Conservation (phyloP, 2,888 invertebrate species). For the Pachydiplax longipennis region DNA sequence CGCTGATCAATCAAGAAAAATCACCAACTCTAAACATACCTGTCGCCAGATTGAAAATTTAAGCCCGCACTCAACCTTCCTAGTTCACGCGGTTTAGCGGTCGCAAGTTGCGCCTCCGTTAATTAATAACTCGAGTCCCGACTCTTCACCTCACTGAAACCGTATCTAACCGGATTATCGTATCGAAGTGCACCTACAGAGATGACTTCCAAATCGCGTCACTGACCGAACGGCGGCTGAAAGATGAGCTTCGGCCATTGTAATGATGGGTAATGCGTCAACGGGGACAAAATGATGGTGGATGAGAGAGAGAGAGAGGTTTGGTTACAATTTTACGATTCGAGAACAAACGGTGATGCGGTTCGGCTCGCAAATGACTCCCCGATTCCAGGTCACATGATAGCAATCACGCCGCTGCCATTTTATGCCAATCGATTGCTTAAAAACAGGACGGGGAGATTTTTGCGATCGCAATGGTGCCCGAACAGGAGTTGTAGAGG, state of each 20-base stretch:
- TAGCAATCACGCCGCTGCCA: background rate
- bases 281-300: background rate
- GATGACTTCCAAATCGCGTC: background rate
- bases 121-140: background rate
- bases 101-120: background rate
- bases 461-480: background rate
- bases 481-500: background rate
- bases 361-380: background rate
- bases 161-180: background rate
- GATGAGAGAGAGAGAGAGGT: background rate
- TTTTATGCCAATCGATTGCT: background rate
- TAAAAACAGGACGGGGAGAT: background rate
- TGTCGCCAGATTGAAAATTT: background rate
- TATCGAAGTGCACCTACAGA: background rate
- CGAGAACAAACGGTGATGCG: constrained; percentile 8
- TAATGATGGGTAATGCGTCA: constrained; percentile 22
- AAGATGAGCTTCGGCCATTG: background rate
- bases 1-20: background rate
- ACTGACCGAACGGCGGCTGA: background rate
- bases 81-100: background rate
- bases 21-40: background rate
- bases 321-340: constrained; percentile 14
- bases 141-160: background rate
- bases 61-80: background rate
- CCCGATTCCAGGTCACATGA: background rate